These are phyloP conservation scores for Hetaerina titia DNA, from an alignment of 2,888 invertebrate species.

Conservation along the genomic window DNA sequence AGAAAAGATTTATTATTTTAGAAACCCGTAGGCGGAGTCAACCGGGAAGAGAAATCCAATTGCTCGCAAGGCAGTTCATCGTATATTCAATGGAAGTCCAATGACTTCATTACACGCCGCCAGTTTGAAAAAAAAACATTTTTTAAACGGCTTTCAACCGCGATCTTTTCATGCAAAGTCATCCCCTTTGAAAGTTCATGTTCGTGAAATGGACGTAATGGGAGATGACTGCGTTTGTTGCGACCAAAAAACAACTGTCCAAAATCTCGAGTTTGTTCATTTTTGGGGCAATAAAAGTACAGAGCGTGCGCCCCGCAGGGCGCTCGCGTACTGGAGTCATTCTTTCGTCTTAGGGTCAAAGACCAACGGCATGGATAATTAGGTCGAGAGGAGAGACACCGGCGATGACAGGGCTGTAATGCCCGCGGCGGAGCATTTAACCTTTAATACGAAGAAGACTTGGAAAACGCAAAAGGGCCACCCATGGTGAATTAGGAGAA, in stretches of 20 bases:
- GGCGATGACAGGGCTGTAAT: background rate
- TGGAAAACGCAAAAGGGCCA: background rate
- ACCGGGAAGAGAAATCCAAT: background rate
- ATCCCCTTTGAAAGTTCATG: background rate
- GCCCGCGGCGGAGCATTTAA: conserved; percentile 10
- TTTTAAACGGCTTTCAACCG: background rate
- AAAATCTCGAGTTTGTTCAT: conserved; percentile 11
- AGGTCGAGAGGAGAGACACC: conserved; percentile 4
- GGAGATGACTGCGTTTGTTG: background rate
- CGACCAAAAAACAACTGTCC: background rate
- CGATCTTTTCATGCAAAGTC: background rate
- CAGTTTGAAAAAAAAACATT: background rate
- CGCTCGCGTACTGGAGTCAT: background rate
- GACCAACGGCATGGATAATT: conserved; percentile 19
- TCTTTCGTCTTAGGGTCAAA: conserved; percentile 32
- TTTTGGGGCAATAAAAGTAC: background rate
- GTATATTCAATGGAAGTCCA: background rate
- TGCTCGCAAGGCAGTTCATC: background rate
- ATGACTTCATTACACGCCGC: background rate
- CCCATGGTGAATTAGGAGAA: background rate
- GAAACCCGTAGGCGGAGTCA: background rate
- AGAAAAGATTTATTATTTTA: background rate
- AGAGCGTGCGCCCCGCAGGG: background rate
- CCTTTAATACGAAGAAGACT: background rate
- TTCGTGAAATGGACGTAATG: background rate